Base-by-base conservation (phyloP, 2,113 vertebrate species). In the Psammodynastes pulverulentus region DNA sequence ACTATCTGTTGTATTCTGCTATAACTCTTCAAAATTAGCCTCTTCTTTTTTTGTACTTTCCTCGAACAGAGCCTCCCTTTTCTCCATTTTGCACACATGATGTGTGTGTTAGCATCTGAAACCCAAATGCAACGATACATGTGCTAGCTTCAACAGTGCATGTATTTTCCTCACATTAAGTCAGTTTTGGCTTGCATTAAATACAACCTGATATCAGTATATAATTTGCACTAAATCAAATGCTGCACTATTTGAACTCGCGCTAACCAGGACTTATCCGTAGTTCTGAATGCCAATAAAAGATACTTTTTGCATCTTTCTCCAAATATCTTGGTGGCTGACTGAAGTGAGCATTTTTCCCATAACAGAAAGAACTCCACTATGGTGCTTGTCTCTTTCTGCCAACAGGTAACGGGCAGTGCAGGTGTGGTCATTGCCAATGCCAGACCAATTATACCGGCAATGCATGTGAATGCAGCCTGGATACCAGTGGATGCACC, bases 341-440 rank as follows among this genome's bases (percentile, higher is more conserved):
- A 67, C 7, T 79, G 15, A 79, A 39, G 34, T 1, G 34, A 34
- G n/a, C 15, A 39, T 8, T 39, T 79, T 9, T 2, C 34, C 17
- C 17, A 79, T 17, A 43, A 79, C 3, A 21, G 34, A 39, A 86
- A 84, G n/a, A 29, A 51, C 1, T 17, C 7, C 19, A 2, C 13
- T 5, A 34, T 29, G 12, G 5, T 29, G 45, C 19, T 39, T 9
- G 0, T 89, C n/a, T 89, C 43, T 26, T 29, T 48, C 52, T 93
- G 67, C 46, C 91, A 51, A 17, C 49, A 98, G 97, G 94, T 4
- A 95, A 96, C 48, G 98, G 98, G 13, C 84, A 2, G 4, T 98
- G 98, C 92, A 89, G 49, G 0, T 98, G 98, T 94, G 97, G 97
- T 1, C 89, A 2, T 1, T 98, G 98, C 89, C 17, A 92, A 0